These are phyloP conservation scores for Heliothis peltigera DNA, from an alignment of 2,888 invertebrate species.

Conservation along the genomic window DNA sequence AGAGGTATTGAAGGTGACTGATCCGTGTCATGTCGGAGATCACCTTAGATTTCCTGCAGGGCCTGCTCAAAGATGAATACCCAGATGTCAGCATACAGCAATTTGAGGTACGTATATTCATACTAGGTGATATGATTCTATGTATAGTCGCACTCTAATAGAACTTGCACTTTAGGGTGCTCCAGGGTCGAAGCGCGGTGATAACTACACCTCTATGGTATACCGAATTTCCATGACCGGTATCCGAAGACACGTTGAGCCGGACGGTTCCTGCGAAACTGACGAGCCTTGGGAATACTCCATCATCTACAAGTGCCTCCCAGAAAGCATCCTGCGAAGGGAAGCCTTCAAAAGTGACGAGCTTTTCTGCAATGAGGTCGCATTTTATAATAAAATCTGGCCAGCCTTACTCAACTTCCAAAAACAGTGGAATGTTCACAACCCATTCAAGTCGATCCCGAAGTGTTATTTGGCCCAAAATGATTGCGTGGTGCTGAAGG, in stretches of 20 bases:
- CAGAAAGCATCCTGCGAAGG: conserved; percentile 91
- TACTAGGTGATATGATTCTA: too few species aligned
- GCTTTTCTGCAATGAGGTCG: conserved; percentile 93
- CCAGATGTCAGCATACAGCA: conserved; percentile 89
- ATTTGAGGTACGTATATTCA: conserved; percentile 83
- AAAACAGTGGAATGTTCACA: conserved; percentile 76
- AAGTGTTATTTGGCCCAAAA: conserved; percentile 90
- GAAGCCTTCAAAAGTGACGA: conserved; percentile 93
- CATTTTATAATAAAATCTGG: conserved; percentile 93
- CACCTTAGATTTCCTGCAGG: conserved; percentile 88
- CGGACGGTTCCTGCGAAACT: conserved; percentile 71
- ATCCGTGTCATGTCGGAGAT: conserved; percentile 78
- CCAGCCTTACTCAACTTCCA: conserved; percentile 91
- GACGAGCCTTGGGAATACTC: conserved; percentile 91
- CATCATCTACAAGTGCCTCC: conserved; percentile 93
- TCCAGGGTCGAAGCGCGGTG: conserved; percentile 93
- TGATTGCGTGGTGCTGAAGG: conserved; percentile 90
- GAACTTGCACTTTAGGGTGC: conserved; percentile 84
- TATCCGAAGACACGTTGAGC: conserved; percentile 69
- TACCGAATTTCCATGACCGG: conserved; percentile 92
- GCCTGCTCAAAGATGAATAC: conserved; percentile 88
- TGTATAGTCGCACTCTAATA: background rate
- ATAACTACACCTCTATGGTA: conserved; percentile 93
- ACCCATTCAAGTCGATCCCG: conserved; percentile 89
- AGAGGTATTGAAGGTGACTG: conserved; percentile 16